A percentile compares a stretch with the other conserved stretches of the same genome.
These are phyloP conservation scores for Paraescarpia echinospica DNA, from an alignment of 1,140 invertebrate genomes.

Conservation along the genomic window DNA sequence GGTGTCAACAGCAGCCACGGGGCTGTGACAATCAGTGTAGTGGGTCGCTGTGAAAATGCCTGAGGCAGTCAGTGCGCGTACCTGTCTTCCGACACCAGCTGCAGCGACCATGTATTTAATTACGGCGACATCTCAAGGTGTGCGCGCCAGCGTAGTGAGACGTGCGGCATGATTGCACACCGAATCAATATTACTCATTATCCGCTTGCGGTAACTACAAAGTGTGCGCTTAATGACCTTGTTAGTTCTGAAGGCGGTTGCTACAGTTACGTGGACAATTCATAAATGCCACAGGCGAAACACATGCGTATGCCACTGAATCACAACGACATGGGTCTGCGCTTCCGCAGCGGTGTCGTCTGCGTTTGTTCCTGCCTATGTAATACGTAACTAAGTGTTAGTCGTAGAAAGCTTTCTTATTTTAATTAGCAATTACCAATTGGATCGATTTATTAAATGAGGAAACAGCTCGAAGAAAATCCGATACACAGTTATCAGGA, in stretches of 20 bases:
- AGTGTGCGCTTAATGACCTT: neutral
- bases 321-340: neutral
- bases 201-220: neutral
- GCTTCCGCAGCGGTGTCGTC: neutral
- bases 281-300: neutral
- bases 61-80: neutral
- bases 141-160: neutral
- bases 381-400: neutral
- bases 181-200: slow-evolving; percentile 1
- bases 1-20: too few relatives aligned
- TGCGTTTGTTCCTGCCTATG: neutral
- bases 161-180: neutral
- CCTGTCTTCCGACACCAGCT: neutral
- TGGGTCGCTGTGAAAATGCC: neutral
- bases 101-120: neutral
- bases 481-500: neutral
- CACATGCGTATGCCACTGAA: neutral
- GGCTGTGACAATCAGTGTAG: neutral
- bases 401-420: neutral
- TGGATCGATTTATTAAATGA: neutral
- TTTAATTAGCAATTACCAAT: slow-evolving; percentile 2
- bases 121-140: neutral
- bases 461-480: neutral
- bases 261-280: neutral
- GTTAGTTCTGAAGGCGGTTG: neutral